Evolutionary conservation across 2,888 invertebrate genomes (phyloP), one percentile per base, ranked within the genome.

Genomic region (Chirona hameri): DNA sequence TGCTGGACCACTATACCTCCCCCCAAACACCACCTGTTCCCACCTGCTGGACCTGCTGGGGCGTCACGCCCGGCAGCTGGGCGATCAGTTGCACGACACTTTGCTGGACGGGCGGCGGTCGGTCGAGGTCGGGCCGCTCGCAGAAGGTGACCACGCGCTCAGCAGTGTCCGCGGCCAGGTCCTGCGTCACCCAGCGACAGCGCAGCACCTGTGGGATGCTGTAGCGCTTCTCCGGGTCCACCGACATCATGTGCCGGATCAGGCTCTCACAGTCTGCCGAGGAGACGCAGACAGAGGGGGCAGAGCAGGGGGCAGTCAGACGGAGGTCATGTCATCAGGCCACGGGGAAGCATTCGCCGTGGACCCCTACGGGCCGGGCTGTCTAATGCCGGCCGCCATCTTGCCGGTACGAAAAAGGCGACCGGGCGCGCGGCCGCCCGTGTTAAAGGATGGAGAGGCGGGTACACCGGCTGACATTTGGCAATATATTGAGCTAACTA

Each of bases 171-270:
- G 60, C 46, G 10, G n/a, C 21, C 52, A 55, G 52, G 27, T 80
- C 84, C 84, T 83, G 80, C 76, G 83, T 82, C 86, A 98, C 95
- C 98, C 98, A 98, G 84, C 94, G 91, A 88, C 98, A 98, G 85
- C 93, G 92, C 88, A 96, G 95, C 86, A 98, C 96, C 90, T 97
- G 96, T 83, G 93, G 93, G 87, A 98, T 94, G 31, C 94, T 94
- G 88, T 94, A 96, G 85, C 98, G 92, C 88, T 96, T 95, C 86
- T 91, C 91, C 18, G 98, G 97, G 88, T 98, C 97, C 86, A 97
- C 89, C 83, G 97, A 96, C 87, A 98, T 90, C 97, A 99, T 98
- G 88, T 96, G 95, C 69, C 97, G 92, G 87, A 98, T 96, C 85
- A 98, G 90, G 86, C 95, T 95, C 90, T 98, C 98, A 89, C 98